These are phyloP conservation scores for Dione vanillae DNA, from an alignment of 2,888 invertebrate genomes.

Conservation along the genomic window DNA sequence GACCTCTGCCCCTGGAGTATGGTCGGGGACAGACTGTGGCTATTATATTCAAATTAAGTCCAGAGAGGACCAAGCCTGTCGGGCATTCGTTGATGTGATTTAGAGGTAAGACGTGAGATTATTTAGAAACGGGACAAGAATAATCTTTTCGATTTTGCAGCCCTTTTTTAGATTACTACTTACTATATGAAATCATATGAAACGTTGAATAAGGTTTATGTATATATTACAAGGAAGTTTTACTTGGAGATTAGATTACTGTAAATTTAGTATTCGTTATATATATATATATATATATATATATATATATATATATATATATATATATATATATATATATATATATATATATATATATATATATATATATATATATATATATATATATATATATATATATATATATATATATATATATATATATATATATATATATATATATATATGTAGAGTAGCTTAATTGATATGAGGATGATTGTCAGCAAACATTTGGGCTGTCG, in stretches of 20 bases:
- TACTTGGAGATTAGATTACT: no score
- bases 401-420: no score
- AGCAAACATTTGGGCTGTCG: not conserved
- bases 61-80: conserved; percentile 46
- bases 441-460: no score
- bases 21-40: conserved; percentile 39
- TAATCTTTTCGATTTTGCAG: conserved; percentile 42
- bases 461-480: not conserved
- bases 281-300: no score
- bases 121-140: conserved; percentile 43
- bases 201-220: not conserved
- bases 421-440: no score
- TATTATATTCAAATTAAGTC: conserved; percentile 53
- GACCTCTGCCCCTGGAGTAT: conserved; percentile 40
- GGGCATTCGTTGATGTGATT: conserved; percentile 50
- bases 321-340: no score
- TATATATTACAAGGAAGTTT: not conserved
- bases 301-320: no score
- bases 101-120: conserved; percentile 49
- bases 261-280: no score
- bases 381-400: no score
- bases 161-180: conserved; percentile 39
- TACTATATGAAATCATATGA: conserved; percentile 13
- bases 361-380: no score
- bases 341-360: no score